phyloP scores from a whole-genome alignment of 2,113 vertebrate genomes.

The Caranx ignobilis region DNA sequence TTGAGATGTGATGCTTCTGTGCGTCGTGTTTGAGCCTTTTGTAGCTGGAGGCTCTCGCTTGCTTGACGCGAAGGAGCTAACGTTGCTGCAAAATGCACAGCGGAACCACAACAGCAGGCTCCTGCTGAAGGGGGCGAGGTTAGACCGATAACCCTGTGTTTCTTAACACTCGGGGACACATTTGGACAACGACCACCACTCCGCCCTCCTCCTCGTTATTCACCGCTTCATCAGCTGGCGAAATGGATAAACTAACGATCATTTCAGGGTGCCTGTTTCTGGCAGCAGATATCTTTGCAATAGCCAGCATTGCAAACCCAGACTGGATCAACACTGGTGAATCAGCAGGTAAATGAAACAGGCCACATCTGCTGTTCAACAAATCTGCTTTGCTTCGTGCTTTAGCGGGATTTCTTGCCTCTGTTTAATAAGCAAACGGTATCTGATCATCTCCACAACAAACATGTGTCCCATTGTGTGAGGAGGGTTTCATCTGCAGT shows the following conservation, averaged over 20 bases:
- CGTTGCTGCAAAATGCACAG: conserved; percentile 74
- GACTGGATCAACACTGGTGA: conserved; percentile 99
- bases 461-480: conserved; percentile 36
- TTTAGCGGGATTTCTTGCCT: background rate
- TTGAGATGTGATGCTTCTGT: conserved; percentile 75
- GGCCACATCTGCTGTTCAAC: background rate
- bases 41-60: conserved; percentile 58
- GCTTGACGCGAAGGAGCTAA: conserved; percentile 63
- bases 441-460: conserved; percentile 47
- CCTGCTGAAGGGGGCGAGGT: conserved; percentile 76
- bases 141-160: conserved; percentile 66
- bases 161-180: conserved; percentile 46
- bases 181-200: conserved; percentile 51
- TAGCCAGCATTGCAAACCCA: conserved; percentile 97
- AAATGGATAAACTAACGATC: conserved; percentile 98
- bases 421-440: background rate
- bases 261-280: conserved; percentile 99
- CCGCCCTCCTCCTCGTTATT: conserved; percentile 1
- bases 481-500: conserved; percentile 46
- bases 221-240: conserved; percentile 62
- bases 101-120: conserved; percentile 65
- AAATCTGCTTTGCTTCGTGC: background rate
- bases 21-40: conserved; percentile 52
- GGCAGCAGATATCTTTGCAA: conserved; percentile 98
- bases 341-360: conserved; percentile 90